phyloP scores from a whole-genome alignment of 2,888 invertebrate genomes.

The Andrena chrysosceles region DNA sequence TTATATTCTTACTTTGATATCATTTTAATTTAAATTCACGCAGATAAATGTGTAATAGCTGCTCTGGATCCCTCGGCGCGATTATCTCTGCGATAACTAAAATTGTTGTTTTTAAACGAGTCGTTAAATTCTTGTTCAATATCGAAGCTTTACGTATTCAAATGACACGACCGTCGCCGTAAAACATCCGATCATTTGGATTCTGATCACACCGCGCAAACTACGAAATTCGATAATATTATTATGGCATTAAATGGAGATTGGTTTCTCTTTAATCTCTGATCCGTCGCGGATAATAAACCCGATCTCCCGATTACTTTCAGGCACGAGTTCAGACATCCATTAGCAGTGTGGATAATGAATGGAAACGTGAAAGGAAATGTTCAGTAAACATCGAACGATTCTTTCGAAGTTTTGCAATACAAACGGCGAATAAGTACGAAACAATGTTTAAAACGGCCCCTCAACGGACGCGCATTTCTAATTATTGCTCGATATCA shows the following conservation, averaged over 20 bases:
- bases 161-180: background rate
- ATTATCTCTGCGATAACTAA: no score
- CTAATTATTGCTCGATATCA: conserved; percentile 32
- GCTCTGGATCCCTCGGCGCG: no score
- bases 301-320: background rate
- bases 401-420: background rate
- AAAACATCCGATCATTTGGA: background rate
- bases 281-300: background rate
- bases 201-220: background rate
- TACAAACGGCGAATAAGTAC: background rate
- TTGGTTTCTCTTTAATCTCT: background rate
- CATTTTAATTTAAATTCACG: no score
- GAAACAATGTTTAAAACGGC: conserved; percentile 3
- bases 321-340: background rate
- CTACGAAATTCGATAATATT: conserved; percentile 1
- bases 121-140: background rate
- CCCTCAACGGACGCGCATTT: background rate
- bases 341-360: background rate
- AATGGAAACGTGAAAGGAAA: background rate
- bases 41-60: no score
- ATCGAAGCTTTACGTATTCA: background rate
- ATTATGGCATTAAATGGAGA: background rate
- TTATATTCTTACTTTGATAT: no score
- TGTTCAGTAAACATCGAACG: background rate
- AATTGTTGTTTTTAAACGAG: no score